Evolutionary conservation across 2,797 vertebrate species (phyloP).

Genomic region (Hephaestus fuliginosus): DNA sequence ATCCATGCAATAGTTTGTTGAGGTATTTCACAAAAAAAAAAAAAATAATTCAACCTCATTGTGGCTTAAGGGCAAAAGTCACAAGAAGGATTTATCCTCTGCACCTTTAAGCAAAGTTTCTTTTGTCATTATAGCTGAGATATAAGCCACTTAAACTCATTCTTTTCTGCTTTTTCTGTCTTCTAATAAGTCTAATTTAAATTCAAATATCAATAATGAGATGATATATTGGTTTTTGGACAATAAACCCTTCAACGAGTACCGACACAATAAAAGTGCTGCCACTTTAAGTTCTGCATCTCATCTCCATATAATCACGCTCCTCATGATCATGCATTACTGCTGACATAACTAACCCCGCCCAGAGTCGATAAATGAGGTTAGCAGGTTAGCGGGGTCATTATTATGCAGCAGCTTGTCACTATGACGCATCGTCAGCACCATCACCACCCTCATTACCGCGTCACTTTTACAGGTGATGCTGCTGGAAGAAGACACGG

Average conservation of each 20-base stretch:
- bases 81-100: not conserved
- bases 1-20: not conserved
- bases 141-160: not conserved
- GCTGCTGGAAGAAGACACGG: constrained; percentile 37
- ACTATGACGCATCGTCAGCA: constrained; percentile 52
- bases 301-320: constrained; percentile 9
- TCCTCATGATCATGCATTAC: constrained; percentile 26
- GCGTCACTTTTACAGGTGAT: constrained; percentile 74
- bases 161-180: not conserved
- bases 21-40: not conserved
- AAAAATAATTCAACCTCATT: not conserved
- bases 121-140: not conserved
- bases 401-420: constrained; percentile 55
- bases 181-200: not conserved
- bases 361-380: constrained; percentile 39
- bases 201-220: not conserved
- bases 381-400: constrained; percentile 62
- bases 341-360: not conserved
- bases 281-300: constrained; percentile 18
- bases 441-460: constrained; percentile 61
- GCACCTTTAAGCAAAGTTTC: not conserved
- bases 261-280: not conserved
- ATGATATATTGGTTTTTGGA: not conserved
- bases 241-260: constrained; percentile 1
- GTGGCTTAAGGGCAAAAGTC: not conserved